A percentile compares a stretch with the other conserved stretches of the same genome.
phyloP scores from a whole-genome alignment of 2,113 vertebrate genomes.

The Oryzias woworae region DNA sequence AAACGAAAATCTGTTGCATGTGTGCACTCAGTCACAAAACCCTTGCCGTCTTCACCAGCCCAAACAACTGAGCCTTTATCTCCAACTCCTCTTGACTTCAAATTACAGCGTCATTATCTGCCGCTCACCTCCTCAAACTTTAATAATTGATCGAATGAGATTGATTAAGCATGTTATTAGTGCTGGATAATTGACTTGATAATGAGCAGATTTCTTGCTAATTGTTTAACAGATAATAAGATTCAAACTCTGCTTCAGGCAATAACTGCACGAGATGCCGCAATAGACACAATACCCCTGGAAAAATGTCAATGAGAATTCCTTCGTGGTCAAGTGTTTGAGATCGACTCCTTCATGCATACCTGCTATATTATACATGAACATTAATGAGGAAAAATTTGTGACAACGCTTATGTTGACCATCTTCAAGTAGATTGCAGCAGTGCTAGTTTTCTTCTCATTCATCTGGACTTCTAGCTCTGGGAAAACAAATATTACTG shows the following conservation, averaged over 20 bases:
- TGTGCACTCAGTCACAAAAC: slow-evolving; percentile 1
- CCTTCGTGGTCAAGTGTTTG: slow-evolving; percentile 2
- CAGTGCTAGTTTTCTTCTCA: no score
- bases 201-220: slow-evolving; percentile 71
- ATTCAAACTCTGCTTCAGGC: slow-evolving; percentile 43
- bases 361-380: background rate
- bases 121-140: slow-evolving; percentile 61
- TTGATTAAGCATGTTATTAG: slow-evolving; percentile 75
- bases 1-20: slow-evolving; percentile 11
- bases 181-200: slow-evolving; percentile 67
- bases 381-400: background rate
- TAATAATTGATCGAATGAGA: slow-evolving; percentile 73
- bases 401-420: no score
- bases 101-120: slow-evolving; percentile 53
- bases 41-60: slow-evolving; percentile 30
- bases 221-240: slow-evolving; percentile 68
- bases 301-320: slow-evolving; percentile 18
- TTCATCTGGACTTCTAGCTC: no score
- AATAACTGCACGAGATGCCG: slow-evolving; percentile 29
- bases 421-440: no score
- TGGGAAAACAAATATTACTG: no score
- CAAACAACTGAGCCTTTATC: slow-evolving; percentile 65
- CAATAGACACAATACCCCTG: slow-evolving; percentile 22
- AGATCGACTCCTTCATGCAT: slow-evolving; percentile 11
- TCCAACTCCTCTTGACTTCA: slow-evolving; percentile 56